Evolutionary conservation across 2,797 vertebrate species (phyloP).

Genomic region (Gastrophryne carolinensis): DNA sequence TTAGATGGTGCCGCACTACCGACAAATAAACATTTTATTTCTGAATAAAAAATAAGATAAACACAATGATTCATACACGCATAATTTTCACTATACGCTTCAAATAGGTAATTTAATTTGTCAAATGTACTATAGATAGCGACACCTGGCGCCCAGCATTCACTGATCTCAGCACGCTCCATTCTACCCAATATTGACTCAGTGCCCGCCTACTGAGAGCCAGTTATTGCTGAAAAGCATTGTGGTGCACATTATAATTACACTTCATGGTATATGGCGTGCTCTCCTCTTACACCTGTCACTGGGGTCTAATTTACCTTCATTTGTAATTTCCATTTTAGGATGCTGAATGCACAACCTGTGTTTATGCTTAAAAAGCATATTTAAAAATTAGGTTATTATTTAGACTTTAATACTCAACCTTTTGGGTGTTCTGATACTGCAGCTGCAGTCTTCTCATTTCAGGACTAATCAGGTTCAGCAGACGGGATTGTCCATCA

Average conservation of each 20-base stretch:
- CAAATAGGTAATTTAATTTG: constrained; percentile 28
- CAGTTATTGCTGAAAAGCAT: not conserved
- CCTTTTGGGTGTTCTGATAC: too few relatives aligned
- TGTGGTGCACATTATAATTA: constrained; percentile 18
- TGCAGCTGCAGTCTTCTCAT: too few relatives aligned
- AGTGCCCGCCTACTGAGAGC: constrained; percentile 4
- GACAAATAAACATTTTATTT: constrained; percentile 20
- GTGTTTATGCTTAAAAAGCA: not conserved
- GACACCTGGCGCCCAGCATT: constrained; percentile 9
- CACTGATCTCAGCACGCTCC: constrained; percentile 22
- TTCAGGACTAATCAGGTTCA: too few relatives aligned
- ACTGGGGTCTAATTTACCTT: constrained; percentile 19
- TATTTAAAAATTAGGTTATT: not conserved
- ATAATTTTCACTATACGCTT: not conserved
- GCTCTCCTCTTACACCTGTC: constrained; percentile 18
- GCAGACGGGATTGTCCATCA: too few relatives aligned
- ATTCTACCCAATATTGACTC: constrained; percentile 32
- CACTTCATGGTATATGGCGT: constrained; percentile 13
- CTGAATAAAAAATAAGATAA: not conserved
- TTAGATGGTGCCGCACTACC: not conserved
- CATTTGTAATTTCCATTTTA: not conserved
- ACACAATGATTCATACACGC: constrained; percentile 34
- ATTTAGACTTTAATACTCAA: too few relatives aligned
- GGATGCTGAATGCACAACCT: not conserved
- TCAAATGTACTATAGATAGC: constrained; percentile 38